A percentile compares a stretch with the other conserved stretches of the same genome.
Evolutionary conservation across 2,797 vertebrate species (phyloP).

Genomic region (Poecilia velifera): DNA sequence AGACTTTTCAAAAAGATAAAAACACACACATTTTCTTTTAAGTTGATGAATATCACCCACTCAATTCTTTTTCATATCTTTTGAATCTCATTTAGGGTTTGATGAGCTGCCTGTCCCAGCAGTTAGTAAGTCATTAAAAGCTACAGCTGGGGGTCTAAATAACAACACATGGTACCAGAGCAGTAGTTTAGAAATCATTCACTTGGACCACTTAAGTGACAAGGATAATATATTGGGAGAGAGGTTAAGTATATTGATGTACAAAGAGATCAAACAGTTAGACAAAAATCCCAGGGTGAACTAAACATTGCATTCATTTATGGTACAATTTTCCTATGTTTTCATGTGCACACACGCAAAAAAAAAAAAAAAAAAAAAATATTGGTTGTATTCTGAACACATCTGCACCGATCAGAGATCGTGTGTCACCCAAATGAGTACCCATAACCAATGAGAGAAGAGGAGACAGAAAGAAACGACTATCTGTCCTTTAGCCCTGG

Average conservation of each 20-base stretch:
- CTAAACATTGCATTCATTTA: neutral
- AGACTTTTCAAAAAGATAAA: neutral
- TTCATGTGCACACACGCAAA: neutral
- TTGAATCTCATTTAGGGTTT: neutral
- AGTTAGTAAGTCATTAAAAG: neutral
- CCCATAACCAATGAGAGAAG: conserved; percentile 14
- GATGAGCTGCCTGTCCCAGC: neutral
- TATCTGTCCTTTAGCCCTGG: conserved; percentile 47
- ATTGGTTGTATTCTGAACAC: conserved; percentile 31
- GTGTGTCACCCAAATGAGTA: conserved; percentile 56
- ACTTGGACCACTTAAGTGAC: neutral
- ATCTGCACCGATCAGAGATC: conserved; percentile 38
- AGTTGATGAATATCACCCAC: neutral
- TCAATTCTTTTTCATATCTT: neutral
- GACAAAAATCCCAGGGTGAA: neutral
- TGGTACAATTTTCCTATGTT: neutral
- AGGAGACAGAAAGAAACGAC: conserved; percentile 40
- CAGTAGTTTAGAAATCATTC: neutral
- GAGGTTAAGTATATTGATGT: neutral
- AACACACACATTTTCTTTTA: neutral
- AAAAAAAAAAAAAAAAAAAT: neutral
- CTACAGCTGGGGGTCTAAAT: neutral
- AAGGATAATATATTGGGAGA: neutral
- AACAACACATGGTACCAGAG: neutral
- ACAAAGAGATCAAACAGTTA: too few species aligned